A percentile compares a stretch with the other conserved stretches of the same genome.
These are phyloP conservation scores for Engraulis encrasicolus DNA, from an alignment of 2,113 vertebrate species.

Conservation along the genomic window DNA sequence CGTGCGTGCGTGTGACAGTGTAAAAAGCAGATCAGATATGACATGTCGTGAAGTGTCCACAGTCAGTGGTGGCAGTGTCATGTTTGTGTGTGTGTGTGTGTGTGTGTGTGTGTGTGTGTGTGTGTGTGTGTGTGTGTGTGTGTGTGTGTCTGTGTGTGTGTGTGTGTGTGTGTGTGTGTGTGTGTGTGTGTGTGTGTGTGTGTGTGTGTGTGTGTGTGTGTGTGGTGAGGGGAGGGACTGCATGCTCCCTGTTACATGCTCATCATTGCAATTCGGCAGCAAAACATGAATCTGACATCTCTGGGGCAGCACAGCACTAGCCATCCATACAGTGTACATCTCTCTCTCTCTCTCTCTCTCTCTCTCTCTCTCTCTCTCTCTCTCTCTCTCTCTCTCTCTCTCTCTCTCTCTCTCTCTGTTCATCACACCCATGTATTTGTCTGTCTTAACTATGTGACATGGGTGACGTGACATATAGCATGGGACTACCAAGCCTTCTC, in stretches of 20 bases:
- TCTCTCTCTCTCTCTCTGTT: neutral
- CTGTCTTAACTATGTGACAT: too few relatives aligned
- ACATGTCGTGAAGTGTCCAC: neutral
- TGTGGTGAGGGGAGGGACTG: too few relatives aligned
- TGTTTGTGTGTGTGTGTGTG: neutral
- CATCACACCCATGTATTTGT: too few relatives aligned
- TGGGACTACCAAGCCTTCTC: too few relatives aligned
- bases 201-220: neutral
- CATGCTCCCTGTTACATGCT: neutral
- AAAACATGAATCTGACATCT: neutral
- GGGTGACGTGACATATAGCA: too few relatives aligned
- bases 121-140: neutral
- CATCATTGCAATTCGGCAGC: slow-evolving; percentile 1
- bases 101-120: neutral
- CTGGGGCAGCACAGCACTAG: neutral
- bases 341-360: neutral
- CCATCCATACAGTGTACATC: too few relatives aligned
- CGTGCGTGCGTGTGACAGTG: neutral
- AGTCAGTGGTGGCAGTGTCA: neutral
- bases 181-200: neutral
- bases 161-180: neutral
- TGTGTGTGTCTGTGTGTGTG: neutral
- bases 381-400: neutral
- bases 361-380: neutral
- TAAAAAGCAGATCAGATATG: neutral